phyloP scores from a whole-genome alignment of 1,140 invertebrate genomes.

The Drosophila chauvacae region DNA sequence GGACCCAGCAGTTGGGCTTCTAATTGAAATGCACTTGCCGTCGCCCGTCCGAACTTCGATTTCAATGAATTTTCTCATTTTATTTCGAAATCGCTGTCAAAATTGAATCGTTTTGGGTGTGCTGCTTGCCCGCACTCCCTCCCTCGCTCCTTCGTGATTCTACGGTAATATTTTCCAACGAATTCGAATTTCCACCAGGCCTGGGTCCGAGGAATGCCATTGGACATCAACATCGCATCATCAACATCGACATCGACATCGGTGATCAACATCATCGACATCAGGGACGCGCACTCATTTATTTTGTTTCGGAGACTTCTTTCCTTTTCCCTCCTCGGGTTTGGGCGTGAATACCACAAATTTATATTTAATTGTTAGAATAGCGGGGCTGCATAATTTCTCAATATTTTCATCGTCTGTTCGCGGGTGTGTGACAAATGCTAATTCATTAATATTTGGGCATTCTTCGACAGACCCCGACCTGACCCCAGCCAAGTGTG shows the following conservation, averaged over 20 bases:
- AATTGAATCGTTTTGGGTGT: constrained; percentile 60
- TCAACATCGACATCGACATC: constrained; percentile 15
- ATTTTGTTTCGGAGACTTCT: constrained; percentile 18
- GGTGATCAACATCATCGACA: constrained; percentile 25
- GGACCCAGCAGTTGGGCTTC: constrained; percentile 14
- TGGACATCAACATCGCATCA: constrained; percentile 48
- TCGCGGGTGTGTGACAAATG: constrained; percentile 74
- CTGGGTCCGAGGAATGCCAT: constrained; percentile 47
- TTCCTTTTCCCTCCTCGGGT: neutral
- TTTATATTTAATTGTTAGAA: constrained; percentile 80
- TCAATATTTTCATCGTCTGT: constrained; percentile 72
- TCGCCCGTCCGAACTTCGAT: constrained; percentile 42
- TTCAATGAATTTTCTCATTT: constrained; percentile 83
- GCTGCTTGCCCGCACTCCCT: constrained; percentile 11
- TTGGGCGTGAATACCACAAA: constrained; percentile 78
- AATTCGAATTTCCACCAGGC: constrained; percentile 56
- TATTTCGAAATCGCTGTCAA: constrained; percentile 81
- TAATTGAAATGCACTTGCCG: constrained; percentile 83
- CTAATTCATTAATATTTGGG: constrained; percentile 70
- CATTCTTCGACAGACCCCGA: constrained; percentile 51
- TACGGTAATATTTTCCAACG: constrained; percentile 81
- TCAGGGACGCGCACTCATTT: constrained; percentile 66
- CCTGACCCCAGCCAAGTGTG: constrained; percentile 50
- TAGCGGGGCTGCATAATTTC: constrained; percentile 72
- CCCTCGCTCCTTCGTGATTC: constrained; percentile 42